Base-by-base conservation (phyloP, 2,888 invertebrate species). In the Leptinotarsa tumamoca region DNA sequence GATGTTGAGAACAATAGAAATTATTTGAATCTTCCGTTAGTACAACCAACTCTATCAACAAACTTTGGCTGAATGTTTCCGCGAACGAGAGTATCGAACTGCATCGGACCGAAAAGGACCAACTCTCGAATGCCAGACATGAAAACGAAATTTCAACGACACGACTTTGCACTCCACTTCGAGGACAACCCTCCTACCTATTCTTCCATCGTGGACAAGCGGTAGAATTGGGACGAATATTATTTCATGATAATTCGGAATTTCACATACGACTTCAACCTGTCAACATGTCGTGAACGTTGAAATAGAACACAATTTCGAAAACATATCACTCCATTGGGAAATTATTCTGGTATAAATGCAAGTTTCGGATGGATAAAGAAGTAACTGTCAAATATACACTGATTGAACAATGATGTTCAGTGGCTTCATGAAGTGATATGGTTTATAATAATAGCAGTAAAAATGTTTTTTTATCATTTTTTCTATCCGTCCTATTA, bases 121-220 rank as follows among this genome's bases (percentile, higher is more conserved):
- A 58, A 58, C 58, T 63, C n/a, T 63, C 17, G n/a, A 43, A 10
- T 63, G 33, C 2, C n/a, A 10, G 17, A 63, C 63, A 63, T 43
- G 33, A 14, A 63, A 63, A 63, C n/a, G 63, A 27, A 63, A 63
- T 63, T 18, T 63, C 63, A 2, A 18, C 17, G n/a, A 63, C 43
- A 63, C 17, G 63, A 43, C 63, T 63, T 43, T 43, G 63, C 63
- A 63, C 63, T 63, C 43, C n/a, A n/a, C n/a, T 63, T 33, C 33
- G 33, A 63, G 63, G 33, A 15, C 27, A 63, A 63, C 4, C 43
- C 43, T 23, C 7, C 7, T n/a, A 43, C 63, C 63, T 63, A n/a
- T n/a, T 33, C 13, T 43, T 43, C 63, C 3, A 10, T 33, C 33
- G 63, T 63, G 63, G 63, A 63, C 33, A 43, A 63, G 63, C n/a